Base-by-base conservation (phyloP, 2,113 vertebrate genomes). In the Fulica atra region DNA sequence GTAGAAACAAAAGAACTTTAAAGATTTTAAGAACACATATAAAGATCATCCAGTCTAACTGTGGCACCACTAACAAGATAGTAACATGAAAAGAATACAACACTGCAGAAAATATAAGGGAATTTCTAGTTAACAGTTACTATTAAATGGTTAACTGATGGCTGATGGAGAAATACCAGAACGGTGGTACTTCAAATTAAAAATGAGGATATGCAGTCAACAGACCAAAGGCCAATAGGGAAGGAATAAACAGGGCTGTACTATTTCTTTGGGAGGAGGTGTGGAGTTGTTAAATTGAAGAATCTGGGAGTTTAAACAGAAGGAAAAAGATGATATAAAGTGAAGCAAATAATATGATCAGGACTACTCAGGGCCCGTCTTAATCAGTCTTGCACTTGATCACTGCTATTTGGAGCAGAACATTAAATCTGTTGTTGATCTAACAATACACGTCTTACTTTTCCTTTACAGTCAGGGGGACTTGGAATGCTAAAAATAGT, bases 361-460 rank as follows among this genome's bases (percentile, higher is more conserved):
- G 8, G 19, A 35, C 21, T 87, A 7, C 8, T 61, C 15, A 31
- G 0, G 0, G 7, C 4, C 8, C 21, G 6, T 56, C 20, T 72
- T 21, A 51, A 51, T 4, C 10, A 78, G 19, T 48, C 26, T 48
- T 84, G 10, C 33, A 44, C 4, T 6, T 26, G 12, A 33, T 23
- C 18, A 8, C 10, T 46, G 21, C 7, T 57, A 10, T 61, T 70
- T 81, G 44, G 28, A 66, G 24, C 16, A 78, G 40, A 88, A 53
- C 4, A 59, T 15, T 48, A 71, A 48, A 70, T 33, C 18, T 54
- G 1, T 65, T 80, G 18, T 53, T 82, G 26, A 57, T 46, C 8
- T 2, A 35, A 26, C 6, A 53, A 29, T 20, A 57, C 0, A 2
- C 15, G 13, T 4, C 3, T 56, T 50, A 4, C 2, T 24, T 57